Evolutionary conservation across 2,888 invertebrate species (phyloP).

Genomic region (Panzeria rudis): DNA sequence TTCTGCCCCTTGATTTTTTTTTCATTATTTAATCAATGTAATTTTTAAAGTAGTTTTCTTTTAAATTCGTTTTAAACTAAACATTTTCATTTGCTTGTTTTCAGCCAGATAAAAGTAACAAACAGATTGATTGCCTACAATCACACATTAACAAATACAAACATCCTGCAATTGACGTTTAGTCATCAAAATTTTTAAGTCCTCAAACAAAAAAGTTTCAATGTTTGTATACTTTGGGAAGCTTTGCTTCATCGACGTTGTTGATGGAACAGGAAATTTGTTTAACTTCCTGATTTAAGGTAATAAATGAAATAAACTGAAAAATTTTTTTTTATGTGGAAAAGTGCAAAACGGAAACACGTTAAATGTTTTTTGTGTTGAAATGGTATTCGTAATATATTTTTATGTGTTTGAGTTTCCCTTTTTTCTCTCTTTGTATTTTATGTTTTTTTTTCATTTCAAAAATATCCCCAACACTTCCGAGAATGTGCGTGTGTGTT

Average conservation of each 20-base stretch:
- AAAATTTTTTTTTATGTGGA: conserved; percentile 1
- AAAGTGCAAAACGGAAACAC: conserved; percentile 1
- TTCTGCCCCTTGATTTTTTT: neutral
- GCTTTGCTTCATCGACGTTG: conserved; percentile 25
- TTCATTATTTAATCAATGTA: neutral
- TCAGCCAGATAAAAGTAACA: conserved; percentile 38
- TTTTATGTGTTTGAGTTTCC: conserved; percentile 23
- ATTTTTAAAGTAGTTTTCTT: neutral
- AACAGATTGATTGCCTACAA: conserved; percentile 39
- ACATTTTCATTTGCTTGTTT: neutral
- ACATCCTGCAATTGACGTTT: neutral
- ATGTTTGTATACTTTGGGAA: neutral
- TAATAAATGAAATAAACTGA: conserved; percentile 75
- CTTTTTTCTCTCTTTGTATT: neutral
- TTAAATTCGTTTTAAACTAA: conserved; percentile 10
- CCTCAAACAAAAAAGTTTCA: conserved; percentile 20
- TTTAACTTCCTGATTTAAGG: conserved; percentile 81
- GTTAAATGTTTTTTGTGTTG: conserved; percentile 34
- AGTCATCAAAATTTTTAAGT: conserved; percentile 19
- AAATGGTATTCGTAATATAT: conserved; percentile 34
- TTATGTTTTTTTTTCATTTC: neutral
- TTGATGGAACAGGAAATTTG: conserved; percentile 78
- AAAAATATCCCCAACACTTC: neutral
- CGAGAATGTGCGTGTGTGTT: neutral
- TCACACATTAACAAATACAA: neutral